These are phyloP conservation scores for Camelus dromedarius DNA, from an alignment of 2,113 vertebrate genomes.

Conservation along the genomic window DNA sequence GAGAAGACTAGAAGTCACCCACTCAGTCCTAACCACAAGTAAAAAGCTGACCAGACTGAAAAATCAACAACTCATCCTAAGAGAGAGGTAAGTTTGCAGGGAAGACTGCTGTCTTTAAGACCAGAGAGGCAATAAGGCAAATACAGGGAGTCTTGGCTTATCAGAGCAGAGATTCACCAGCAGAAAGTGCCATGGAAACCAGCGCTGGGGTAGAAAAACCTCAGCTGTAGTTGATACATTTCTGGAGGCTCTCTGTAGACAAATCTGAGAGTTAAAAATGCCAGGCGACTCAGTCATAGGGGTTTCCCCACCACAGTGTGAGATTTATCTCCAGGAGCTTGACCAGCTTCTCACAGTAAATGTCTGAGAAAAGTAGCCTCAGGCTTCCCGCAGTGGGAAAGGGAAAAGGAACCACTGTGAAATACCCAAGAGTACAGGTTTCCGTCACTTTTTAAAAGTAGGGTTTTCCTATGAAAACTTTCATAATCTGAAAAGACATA, in stretches of 20 bases:
- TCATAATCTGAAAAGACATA: not conserved
- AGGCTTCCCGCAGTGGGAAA: not conserved
- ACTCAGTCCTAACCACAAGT: not conserved
- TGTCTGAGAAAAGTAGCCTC: not conserved
- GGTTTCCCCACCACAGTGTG: too few relatives aligned
- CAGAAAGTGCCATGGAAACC: not conserved
- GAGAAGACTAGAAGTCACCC: not conserved
- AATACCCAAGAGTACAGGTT: not conserved
- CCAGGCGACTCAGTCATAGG: not conserved
- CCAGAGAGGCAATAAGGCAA: not conserved
- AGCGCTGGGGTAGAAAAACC: not conserved
- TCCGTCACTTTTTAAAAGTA: not conserved
- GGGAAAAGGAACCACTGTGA: not conserved
- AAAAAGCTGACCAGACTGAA: not conserved
- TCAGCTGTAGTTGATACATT: not conserved
- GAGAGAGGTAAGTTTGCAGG: not conserved
- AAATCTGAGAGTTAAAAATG: not conserved
- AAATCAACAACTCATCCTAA: not conserved
- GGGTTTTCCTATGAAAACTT: not conserved
- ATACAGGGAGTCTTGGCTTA: not conserved
- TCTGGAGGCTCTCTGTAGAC: not conserved
- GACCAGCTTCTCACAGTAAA: not conserved
- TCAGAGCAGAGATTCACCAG: not conserved
- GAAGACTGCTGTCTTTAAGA: not conserved
- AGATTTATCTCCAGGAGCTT: not conserved